A percentile compares a stretch with the other conserved stretches of the same genome.
Conservation (phyloP, 2,888 invertebrate species). For the Bellardia pandia region DNA sequence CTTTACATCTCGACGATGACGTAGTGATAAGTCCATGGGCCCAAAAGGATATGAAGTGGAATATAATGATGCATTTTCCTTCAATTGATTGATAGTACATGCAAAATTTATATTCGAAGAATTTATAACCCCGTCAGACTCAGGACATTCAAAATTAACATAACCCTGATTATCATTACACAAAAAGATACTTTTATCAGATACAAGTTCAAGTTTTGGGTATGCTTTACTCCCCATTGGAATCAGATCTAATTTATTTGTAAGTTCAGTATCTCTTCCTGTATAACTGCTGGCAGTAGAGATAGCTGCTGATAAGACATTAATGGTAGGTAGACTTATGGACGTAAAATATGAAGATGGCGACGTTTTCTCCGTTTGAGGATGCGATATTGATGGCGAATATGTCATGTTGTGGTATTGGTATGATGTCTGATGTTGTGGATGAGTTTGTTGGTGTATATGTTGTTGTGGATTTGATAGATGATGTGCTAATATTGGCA, state of each 20-base stretch:
- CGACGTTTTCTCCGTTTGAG: slow-evolving; percentile 67
- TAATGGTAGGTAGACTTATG: slow-evolving; percentile 77
- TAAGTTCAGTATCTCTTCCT: slow-evolving; percentile 56
- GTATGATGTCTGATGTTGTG: slow-evolving; percentile 73
- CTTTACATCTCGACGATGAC: slow-evolving; percentile 75
- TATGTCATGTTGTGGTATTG: slow-evolving; percentile 73
- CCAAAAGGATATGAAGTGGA: slow-evolving; percentile 68
- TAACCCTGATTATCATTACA: slow-evolving; percentile 26
- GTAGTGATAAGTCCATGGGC: slow-evolving; percentile 83
- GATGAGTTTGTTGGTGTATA: slow-evolving; percentile 63
- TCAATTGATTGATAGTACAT: slow-evolving; percentile 37
- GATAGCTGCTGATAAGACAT: slow-evolving; percentile 74
- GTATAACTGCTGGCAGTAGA: slow-evolving; percentile 69
- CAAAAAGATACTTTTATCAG: slow-evolving; percentile 10
- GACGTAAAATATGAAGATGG: slow-evolving; percentile 77
- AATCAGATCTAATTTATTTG: slow-evolving; percentile 56
- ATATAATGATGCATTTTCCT: slow-evolving; percentile 57
- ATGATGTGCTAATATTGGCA: slow-evolving; percentile 79
- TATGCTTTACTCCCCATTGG: slow-evolving; percentile 19
- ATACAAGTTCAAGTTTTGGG: slow-evolving; percentile 23
- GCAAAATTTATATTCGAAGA: slow-evolving; percentile 47
- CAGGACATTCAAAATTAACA: slow-evolving; percentile 1
- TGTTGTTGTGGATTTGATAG: slow-evolving; percentile 75
- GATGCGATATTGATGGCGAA: slow-evolving; percentile 72
- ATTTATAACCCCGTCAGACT: neutral